Base-by-base conservation (phyloP, 1,140 invertebrate species). In the Apis cerana region DNA sequence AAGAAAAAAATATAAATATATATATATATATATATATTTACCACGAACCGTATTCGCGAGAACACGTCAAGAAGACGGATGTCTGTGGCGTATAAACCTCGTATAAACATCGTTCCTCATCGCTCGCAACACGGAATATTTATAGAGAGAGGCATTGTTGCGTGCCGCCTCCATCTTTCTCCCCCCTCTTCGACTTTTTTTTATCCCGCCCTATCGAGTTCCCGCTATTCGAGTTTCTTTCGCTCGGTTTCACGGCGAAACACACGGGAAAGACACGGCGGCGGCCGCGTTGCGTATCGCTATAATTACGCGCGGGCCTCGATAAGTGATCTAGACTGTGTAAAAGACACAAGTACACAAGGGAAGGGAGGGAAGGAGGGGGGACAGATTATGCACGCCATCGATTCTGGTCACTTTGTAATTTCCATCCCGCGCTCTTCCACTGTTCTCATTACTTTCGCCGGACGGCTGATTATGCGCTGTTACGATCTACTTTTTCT, bases 311-410 rank as follows among this genome's bases (percentile, higher is more conserved):
- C 77, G 33, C 33, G 83, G 65, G 33, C 76, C 64, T 82, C 82
- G 86, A 88, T 88, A 88, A 88, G 69, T 81, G 85, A 88, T 87
- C 85, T 87, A 88, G 86, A 50, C 86, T 71, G 85, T 71, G 85
- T 85, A 75, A 87, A 87, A 85, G 85, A 88, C 75, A 87, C 65
- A 48, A 15, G 33, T 70, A 59, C 43, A 48, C 64, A 23, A 5
- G 33, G 33, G 5, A 7, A 43, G 33, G 33, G 2, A 33, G 5
- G 33, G 4, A 7, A 2, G 5, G 33, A 7, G 33, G 33, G 0
- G n/a, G n/a, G 48, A 23, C 61, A 58, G 86, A 87, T 87, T 79
- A 88, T 87, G 75, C 86, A 79, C 82, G 74, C 78, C 82, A 78
- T 87, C 85, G 86, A 87, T 85, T 78, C 85, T 11, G 82, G 58